These are phyloP conservation scores for Empis stercorea DNA, from an alignment of 2,888 invertebrate species.

Conservation along the genomic window DNA sequence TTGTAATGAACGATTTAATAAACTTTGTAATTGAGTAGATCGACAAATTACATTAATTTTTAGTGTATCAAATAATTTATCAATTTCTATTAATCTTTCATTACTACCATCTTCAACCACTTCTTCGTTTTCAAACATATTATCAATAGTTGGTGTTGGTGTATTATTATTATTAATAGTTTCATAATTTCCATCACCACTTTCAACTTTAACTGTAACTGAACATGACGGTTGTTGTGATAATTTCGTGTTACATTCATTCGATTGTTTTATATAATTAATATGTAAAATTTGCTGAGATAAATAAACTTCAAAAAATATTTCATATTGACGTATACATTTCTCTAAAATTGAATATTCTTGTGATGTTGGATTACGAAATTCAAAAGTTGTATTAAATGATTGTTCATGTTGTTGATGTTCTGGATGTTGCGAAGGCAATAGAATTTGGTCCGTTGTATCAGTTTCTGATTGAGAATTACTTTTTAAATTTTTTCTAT, in stretches of 20 bases:
- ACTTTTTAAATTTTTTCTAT: not conserved
- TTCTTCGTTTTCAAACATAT: conserved; percentile 32
- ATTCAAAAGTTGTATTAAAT: not conserved
- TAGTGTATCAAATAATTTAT: conserved; percentile 36
- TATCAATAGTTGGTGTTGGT: conserved; percentile 17
- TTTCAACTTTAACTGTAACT: conserved; percentile 22
- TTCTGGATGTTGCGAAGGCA: not conserved
- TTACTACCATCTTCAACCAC: conserved; percentile 35
- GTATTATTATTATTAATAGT: conserved; percentile 8
- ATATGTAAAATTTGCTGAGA: conserved; percentile 17
- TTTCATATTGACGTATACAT: conserved; percentile 44
- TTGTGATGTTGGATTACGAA: conserved; percentile 12
- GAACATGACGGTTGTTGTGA: conserved; percentile 14
- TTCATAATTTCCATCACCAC: conserved; percentile 9
- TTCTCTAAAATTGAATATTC: conserved; percentile 42
- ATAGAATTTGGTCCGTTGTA: not conserved
- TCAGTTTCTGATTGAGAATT: conserved; percentile 20
- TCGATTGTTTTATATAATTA: conserved; percentile 14
- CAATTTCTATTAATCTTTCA: conserved; percentile 30
- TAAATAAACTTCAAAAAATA: conserved; percentile 37
- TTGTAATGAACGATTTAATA: conserved; percentile 27
- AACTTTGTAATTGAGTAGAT: conserved; percentile 34
- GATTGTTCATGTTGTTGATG: conserved; percentile 6
- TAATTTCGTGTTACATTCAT: conserved; percentile 2
- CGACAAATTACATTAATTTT: conserved; percentile 38